Evolutionary conservation across 1,140 invertebrate genomes (phyloP).

Genomic region (Dinothrombium tinctorium): DNA sequence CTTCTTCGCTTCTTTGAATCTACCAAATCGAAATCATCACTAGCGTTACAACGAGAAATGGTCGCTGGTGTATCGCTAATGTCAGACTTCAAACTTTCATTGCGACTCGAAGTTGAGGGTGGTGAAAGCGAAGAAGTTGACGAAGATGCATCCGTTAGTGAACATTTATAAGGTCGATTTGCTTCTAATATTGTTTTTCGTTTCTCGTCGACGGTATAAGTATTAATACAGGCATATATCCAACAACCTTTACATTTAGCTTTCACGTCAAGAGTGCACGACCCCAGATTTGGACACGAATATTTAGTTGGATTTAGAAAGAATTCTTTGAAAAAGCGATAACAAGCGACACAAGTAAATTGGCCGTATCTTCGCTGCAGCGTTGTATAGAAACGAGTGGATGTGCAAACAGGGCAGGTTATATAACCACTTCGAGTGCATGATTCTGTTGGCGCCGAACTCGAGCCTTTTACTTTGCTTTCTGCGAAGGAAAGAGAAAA

Average conservation of each 20-base stretch:
- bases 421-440: conserved; percentile 6
- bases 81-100: no score
- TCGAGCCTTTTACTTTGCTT: no score
- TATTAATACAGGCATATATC: conserved; percentile 8
- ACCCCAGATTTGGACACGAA: conserved; percentile 1
- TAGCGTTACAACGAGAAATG: no score
- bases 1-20: no score
- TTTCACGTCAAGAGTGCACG: conserved; percentile 1
- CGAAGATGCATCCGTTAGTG: no score
- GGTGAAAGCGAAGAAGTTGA: no score
- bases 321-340: conserved; percentile 12
- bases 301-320: conserved; percentile 5
- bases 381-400: conserved; percentile 7
- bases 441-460: conserved; percentile 1
- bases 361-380: conserved; percentile 10
- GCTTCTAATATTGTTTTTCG: no score
- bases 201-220: conserved; percentile 3
- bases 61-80: no score
- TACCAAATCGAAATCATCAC: no score
- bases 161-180: no score
- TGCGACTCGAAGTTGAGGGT: no score
- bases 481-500: no score
- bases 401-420: conserved; percentile 9
- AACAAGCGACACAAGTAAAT: conserved; percentile 9
- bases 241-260: conserved; percentile 11